A percentile compares a stretch with the other conserved stretches of the same genome.
phyloP scores from a whole-genome alignment of 2,797 vertebrate species.

The Notoglanidium macrostoma region DNA sequence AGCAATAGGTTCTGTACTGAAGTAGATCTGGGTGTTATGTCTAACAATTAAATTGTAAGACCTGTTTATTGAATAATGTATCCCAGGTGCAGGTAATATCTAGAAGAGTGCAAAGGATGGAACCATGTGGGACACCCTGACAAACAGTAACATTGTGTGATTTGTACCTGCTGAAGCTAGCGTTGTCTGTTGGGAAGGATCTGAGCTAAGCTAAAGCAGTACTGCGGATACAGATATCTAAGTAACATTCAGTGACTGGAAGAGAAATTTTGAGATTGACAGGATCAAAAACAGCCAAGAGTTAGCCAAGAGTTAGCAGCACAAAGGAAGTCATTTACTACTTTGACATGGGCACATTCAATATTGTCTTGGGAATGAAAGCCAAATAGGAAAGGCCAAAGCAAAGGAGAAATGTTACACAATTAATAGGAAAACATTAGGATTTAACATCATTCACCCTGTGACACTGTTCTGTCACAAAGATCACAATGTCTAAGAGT shows the following conservation, averaged over 20 bases:
- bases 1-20: background rate
- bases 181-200: background rate
- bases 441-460: background rate
- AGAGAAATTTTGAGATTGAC: background rate
- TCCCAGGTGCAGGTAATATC: background rate
- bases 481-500: background rate
- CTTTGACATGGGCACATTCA: background rate
- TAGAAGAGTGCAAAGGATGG: background rate
- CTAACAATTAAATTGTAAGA: background rate
- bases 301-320: background rate
- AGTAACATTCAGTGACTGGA: background rate
- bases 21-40: background rate
- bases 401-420: background rate
- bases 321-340: slow-evolving; percentile 1
- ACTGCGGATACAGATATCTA: background rate
- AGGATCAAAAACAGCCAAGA: background rate
- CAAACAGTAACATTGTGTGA: background rate
- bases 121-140: background rate
- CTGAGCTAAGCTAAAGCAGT: background rate
- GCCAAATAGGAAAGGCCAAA: background rate
- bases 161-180: background rate
- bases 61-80: background rate
- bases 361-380: background rate
- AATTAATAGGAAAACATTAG: background rate
- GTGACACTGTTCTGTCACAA: background rate